Percentiles rank a stretch among this genome's conserved stretches.
phyloP scores from a whole-genome alignment of 2,113 vertebrate species.

The Epinephelus moara region DNA sequence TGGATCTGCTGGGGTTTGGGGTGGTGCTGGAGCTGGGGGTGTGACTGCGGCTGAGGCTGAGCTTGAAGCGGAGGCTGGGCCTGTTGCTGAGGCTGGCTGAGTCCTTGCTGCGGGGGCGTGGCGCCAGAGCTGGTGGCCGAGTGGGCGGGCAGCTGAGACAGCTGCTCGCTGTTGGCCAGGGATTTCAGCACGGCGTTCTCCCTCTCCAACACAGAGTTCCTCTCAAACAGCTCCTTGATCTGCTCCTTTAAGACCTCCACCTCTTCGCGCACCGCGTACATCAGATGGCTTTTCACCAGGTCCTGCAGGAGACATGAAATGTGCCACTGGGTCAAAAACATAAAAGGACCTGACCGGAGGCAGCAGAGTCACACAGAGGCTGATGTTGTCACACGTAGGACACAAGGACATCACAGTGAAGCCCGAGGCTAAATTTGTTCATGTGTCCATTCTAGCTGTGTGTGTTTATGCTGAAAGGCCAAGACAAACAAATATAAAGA shows the following conservation, averaged over 20 bases:
- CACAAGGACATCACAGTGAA: constrained; percentile 13
- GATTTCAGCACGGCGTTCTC: constrained; percentile 98
- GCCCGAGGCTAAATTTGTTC: not conserved
- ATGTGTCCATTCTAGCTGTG: constrained; percentile 2
- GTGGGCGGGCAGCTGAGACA: constrained; percentile 92
- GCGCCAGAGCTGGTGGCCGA: constrained; percentile 75
- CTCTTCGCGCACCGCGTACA: constrained; percentile 99
- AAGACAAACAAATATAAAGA: not conserved
- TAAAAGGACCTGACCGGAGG: not conserved
- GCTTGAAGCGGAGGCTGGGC: constrained; percentile 36
- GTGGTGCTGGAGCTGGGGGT: constrained; percentile 56
- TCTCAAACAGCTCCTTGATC: constrained; percentile 99
- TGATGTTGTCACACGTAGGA: not conserved
- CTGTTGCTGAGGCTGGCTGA: constrained; percentile 56
- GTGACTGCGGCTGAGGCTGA: constrained; percentile 32
- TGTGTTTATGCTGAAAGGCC: not conserved
- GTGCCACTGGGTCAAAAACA: not conserved
- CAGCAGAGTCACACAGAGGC: not conserved
- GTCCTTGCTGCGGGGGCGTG: constrained; percentile 68
- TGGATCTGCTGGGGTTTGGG: constrained; percentile 75
- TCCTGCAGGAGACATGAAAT: constrained; percentile 85
- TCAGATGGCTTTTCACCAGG: constrained; percentile 99
- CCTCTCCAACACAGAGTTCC: constrained; percentile 97
- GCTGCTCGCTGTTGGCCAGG: constrained; percentile 95
- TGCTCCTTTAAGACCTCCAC: constrained; percentile 99